Conservation (phyloP, 2,797 vertebrate genomes). For the Microctenopoma stevenorrisi region DNA sequence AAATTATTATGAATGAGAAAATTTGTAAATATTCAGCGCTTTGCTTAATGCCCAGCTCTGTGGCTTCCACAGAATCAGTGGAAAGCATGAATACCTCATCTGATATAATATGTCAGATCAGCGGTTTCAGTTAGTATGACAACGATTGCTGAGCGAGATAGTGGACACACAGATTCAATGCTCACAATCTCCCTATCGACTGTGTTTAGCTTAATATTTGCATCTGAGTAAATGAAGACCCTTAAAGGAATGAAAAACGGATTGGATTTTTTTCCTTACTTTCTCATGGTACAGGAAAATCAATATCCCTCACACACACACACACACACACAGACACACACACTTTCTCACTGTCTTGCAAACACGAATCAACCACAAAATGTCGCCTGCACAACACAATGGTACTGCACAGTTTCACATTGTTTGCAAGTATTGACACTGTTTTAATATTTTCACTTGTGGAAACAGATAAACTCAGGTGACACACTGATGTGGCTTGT, state of each 20-base stretch:
- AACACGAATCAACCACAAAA: slow-evolving; percentile 60
- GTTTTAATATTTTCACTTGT: slow-evolving; percentile 20
- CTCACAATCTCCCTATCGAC: slow-evolving; percentile 81
- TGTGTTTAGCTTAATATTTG: slow-evolving; percentile 78
- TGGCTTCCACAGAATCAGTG: slow-evolving; percentile 73
- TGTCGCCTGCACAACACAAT: slow-evolving; percentile 36
- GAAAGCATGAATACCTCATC: slow-evolving; percentile 79
- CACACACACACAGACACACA: slow-evolving; percentile 12
- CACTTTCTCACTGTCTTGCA: slow-evolving; percentile 48
- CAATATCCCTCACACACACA: slow-evolving; percentile 58
- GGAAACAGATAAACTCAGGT: slow-evolving; percentile 9
- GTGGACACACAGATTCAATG: slow-evolving; percentile 70
- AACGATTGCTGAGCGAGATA: slow-evolving; percentile 78
- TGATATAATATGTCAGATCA: slow-evolving; percentile 85
- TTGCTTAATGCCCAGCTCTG: slow-evolving; percentile 67
- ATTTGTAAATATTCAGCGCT: slow-evolving; percentile 70
- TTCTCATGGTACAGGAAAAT: slow-evolving; percentile 77
- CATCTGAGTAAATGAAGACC: slow-evolving; percentile 80
- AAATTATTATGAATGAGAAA: slow-evolving; percentile 71
- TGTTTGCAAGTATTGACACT: slow-evolving; percentile 1
- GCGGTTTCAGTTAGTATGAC: slow-evolving; percentile 81
- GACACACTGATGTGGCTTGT: slow-evolving; percentile 1
- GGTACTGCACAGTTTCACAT: slow-evolving; percentile 4
- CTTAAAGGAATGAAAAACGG: slow-evolving; percentile 78
- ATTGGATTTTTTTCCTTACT: slow-evolving; percentile 69